Conservation (phyloP, 2,113 vertebrate genomes). For the Formicarius rufipectus region DNA sequence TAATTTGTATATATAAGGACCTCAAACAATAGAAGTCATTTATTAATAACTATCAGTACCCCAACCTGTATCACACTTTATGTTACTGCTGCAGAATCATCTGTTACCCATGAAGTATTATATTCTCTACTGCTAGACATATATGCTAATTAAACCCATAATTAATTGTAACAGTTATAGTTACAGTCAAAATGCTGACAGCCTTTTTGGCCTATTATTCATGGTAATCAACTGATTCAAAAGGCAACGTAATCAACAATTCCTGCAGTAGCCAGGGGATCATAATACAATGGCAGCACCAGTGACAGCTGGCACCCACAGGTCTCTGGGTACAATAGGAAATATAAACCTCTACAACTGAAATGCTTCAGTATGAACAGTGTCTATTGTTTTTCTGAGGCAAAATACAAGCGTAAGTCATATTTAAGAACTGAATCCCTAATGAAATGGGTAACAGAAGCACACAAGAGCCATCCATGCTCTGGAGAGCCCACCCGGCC, state of each 20-base stretch:
- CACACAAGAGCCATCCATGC: not conserved
- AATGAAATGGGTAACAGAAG: not conserved
- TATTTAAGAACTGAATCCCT: conserved; percentile 29
- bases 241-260: conserved; percentile 95
- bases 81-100: conserved; percentile 83
- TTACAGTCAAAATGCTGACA: conserved; percentile 90
- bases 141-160: conserved; percentile 94
- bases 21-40: conserved; percentile 85
- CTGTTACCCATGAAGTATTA: conserved; percentile 90
- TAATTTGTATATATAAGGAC: conserved; percentile 99
- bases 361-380: conserved; percentile 74
- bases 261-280: conserved; percentile 81
- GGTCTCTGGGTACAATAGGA: conserved; percentile 76
- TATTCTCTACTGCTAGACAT: conserved; percentile 86
- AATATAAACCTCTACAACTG: conserved; percentile 81
- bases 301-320: conserved; percentile 87
- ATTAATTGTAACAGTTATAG: conserved; percentile 97
- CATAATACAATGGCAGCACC: conserved; percentile 75
- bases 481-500: not conserved
- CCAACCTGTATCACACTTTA: conserved; percentile 76
- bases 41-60: conserved; percentile 97
- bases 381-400: conserved; percentile 78
- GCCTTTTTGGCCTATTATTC: conserved; percentile 87
- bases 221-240: conserved; percentile 90
- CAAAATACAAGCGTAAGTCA: not conserved